Base-by-base conservation (phyloP, 2,113 vertebrate genomes). In the Mus pahari region DNA sequence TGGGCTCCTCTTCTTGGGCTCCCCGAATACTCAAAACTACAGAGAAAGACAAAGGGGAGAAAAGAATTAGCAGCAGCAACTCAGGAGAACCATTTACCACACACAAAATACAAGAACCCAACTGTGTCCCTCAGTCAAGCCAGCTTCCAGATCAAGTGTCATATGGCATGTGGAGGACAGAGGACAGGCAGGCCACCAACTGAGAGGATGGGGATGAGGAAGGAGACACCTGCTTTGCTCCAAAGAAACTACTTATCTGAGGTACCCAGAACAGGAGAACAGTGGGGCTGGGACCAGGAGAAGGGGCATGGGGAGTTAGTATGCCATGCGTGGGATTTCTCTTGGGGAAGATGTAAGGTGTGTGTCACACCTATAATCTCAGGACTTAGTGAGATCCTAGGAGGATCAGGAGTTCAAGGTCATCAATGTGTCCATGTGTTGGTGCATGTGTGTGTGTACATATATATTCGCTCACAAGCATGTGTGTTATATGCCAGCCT, bases 11-110 rank as follows among this genome's bases (percentile, higher is more conserved):
- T 94, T 99, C 99, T 98, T 99, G 99, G 0, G 99, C 99, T 11
- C 99, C 99, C 4, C 99, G 99, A 98, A 99, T 99, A 98, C 99
- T 99, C 98, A 99, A 98, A 96, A 99, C 99, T 99, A 97, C 48
- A 86, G 97, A 82, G 92, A 98, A 96, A 99, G 95, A 97, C 68
- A 98, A 95, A 78, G 1, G 10, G 0, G 12, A 19, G 78, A 55
- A 1, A 45, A 91, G 74, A 0, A 42, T 94, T 60, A 70, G 13
- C 0, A 53, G 42, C 0, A 55, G 68, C 1, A 28, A 64, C 31
- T 53, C 60, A 3, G 10, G 0, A 36, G 24, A 50, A 64, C 39
- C 24, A 45, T 60, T 45, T 3, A 3, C 55, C 16, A 66, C 28
- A 9, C 3, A 10, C 39, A 70, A 36, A 86, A 19, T 3, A 45